Percentiles rank a stretch among this genome's conserved stretches.
phyloP scores from a whole-genome alignment of 2,113 vertebrate genomes.

The Myiozetetes cayanensis region DNA sequence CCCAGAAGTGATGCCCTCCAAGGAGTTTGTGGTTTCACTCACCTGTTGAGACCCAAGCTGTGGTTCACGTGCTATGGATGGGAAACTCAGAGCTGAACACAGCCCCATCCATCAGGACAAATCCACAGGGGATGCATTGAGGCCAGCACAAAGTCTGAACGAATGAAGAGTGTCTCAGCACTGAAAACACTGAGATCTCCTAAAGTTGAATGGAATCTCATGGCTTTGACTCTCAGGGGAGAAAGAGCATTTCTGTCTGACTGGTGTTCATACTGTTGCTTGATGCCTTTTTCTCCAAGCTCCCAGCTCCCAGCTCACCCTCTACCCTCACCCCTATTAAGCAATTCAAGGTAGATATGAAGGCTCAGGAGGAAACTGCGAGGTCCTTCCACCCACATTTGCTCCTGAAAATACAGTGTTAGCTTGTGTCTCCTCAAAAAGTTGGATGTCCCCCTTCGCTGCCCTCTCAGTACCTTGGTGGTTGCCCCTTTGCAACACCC shows the following conservation, averaged over 20 bases:
- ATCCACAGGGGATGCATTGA: background rate
- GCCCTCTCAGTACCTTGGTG: background rate
- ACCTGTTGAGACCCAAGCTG: background rate
- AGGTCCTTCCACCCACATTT: background rate
- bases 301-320: background rate
- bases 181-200: background rate
- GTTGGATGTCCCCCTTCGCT: background rate
- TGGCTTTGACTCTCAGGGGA: background rate
- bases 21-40: background rate
- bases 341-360: background rate
- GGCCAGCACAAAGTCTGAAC: accelerated
- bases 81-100: background rate
- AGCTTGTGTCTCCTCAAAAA: background rate
- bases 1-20: background rate
- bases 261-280: too few relatives aligned
- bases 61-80: background rate
- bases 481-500: background rate
- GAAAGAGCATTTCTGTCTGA: too few relatives aligned
- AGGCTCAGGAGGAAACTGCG: background rate
- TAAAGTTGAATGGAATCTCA: background rate
- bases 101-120: background rate
- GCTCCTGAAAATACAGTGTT: background rate
- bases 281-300: too few relatives aligned
- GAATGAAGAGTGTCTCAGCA: background rate
- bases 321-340: background rate